Conservation (phyloP, 2,797 vertebrate genomes). For the Urosaurus nigricauda region DNA sequence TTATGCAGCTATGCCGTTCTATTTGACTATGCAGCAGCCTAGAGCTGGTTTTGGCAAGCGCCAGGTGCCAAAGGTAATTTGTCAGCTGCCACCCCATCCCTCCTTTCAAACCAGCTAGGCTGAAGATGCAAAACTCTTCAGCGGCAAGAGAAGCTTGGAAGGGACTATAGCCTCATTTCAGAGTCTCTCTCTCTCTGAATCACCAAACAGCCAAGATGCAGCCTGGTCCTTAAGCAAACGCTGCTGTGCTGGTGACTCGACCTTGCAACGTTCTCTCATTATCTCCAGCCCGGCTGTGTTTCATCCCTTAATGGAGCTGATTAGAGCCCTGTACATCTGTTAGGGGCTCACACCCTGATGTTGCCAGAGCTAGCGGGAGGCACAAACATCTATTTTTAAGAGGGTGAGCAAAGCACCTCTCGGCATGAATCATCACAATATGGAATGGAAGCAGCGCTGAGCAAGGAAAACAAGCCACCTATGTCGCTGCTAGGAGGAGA, state of each 20-base stretch:
- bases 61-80: not conserved
- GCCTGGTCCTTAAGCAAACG: not conserved
- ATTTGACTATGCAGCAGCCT: no score
- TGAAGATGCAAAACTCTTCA: not conserved
- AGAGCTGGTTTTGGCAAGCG: not conserved
- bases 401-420: not conserved
- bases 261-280: constrained; percentile 24
- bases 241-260: not conserved
- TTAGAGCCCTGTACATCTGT: constrained; percentile 15
- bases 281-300: constrained; percentile 11
- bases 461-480: not conserved
- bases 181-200: not conserved
- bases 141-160: not conserved
- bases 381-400: not conserved
- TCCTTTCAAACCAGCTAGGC: not conserved
- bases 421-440: not conserved
- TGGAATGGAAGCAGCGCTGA: not conserved
- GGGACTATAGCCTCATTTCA: not conserved
- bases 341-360: constrained; percentile 3
- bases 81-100: not conserved
- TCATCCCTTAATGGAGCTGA: constrained; percentile 27
- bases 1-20: no score
- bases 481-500: not conserved
- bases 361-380: not conserved
- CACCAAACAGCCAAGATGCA: not conserved